Base-by-base conservation (phyloP, 2,888 invertebrate genomes). In the Chydorus sphaericus region DNA sequence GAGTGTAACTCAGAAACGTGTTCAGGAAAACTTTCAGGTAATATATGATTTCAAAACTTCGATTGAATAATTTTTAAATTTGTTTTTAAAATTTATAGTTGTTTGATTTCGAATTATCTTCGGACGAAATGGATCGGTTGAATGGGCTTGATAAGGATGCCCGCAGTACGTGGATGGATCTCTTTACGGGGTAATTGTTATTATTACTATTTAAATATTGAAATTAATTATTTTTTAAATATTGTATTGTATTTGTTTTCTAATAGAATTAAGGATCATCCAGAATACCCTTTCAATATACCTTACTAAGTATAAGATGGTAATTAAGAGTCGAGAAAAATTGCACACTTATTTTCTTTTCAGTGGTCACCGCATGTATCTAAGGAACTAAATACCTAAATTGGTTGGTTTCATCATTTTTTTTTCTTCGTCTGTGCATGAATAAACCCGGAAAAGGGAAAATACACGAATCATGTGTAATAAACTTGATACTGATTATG, bases 21-120 rank as follows among this genome's bases (percentile, higher is more conserved):
- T 92, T 23, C 74, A 75, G 63, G 78, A 85, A 70, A 92, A 92
- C 66, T 76, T 88, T 48, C 71, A 82, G 57, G 68, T 88, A 54
- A 61, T 61, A 55, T 53, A 23, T 64, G 60, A 58, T 68, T 66
- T 5, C 65, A 6, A 44, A 54, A 48, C 2, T 11, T 28, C 30
- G 16, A 8, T 10, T 39, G 16, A 3, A 39, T 3, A 39, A 39
- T 8, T 11, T 39, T 16, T 39, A 16, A 26, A 8, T 14, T 14
- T 44, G 18, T 39, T n/a, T 6, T 2, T 23, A 14, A 14, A 20
- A 44, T 4, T 26, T 16, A 26, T 44, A 44, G 44, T 23, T 44
- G 1, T 52, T 52, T 2, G 52, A 52, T 16, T 52, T 52, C n/a
- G n/a, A 10, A 8, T 10, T 52, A 14, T n/a, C 52, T 14, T 33